Conservation (phyloP, 1,140 invertebrate genomes). For the Drosophila nigrodunni region DNA sequence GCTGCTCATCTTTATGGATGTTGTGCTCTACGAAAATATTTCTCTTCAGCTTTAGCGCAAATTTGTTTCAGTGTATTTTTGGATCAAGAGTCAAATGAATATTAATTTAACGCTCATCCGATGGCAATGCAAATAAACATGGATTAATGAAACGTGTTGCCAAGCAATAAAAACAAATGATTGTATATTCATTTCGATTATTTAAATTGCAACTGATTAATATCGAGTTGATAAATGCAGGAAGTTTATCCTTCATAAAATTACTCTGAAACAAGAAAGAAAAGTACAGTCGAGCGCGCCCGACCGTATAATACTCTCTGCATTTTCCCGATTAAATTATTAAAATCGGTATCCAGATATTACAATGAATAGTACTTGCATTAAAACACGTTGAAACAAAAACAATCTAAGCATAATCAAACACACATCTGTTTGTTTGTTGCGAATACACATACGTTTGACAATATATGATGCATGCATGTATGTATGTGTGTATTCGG, state of each 20-base stretch:
- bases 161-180: constrained; percentile 22
- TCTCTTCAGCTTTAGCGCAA: constrained; percentile 12
- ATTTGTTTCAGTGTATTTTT: constrained; percentile 28
- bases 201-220: neutral
- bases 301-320: too few relatives aligned
- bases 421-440: too few relatives aligned
- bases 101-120: constrained; percentile 41
- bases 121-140: constrained; percentile 32
- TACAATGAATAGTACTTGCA: too few relatives aligned
- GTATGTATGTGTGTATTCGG: too few relatives aligned
- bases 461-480: too few relatives aligned
- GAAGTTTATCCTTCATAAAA: neutral
- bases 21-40: constrained; percentile 2
- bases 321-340: too few relatives aligned
- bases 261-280: too few relatives aligned
- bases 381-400: too few relatives aligned
- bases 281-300: too few relatives aligned
- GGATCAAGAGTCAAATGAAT: constrained; percentile 43
- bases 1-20: constrained; percentile 20
- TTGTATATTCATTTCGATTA: constrained; percentile 33
- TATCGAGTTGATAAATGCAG: neutral
- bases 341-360: too few relatives aligned
- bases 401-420: too few relatives aligned
- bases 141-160: constrained; percentile 46
- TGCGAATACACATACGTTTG: too few relatives aligned